Evolutionary conservation across 2,797 vertebrate species (phyloP).

Genomic region (Aulostomus chinensis): DNA sequence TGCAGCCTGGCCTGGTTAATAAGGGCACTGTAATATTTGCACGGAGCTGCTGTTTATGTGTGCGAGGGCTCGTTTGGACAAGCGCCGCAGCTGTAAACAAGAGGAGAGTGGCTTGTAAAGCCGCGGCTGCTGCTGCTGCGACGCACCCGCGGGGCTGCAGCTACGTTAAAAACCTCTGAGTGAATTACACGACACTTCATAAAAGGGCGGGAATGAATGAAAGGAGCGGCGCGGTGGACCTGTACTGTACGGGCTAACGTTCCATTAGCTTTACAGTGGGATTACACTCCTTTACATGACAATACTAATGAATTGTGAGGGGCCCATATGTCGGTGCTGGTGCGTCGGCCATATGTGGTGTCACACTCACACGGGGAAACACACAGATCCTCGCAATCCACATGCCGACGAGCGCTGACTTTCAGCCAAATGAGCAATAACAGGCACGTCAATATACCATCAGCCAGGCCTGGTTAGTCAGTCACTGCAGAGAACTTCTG

Average conservation of each 20-base stretch:
- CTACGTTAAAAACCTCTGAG: constrained; percentile 45
- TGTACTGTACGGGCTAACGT: constrained; percentile 52
- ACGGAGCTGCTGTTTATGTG: constrained; percentile 59
- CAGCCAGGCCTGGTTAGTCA: no score
- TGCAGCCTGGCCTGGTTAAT: constrained; percentile 60
- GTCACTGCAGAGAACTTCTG: no score
- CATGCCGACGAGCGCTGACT: no score
- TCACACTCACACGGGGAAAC: no score
- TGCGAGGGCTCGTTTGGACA: constrained; percentile 45
- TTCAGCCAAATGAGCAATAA: no score
- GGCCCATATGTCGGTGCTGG: constrained; percentile 59
- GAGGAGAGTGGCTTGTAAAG: constrained; percentile 51
- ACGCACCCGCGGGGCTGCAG: constrained; percentile 36
- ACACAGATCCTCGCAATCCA: no score
- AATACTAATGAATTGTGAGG: constrained; percentile 69
- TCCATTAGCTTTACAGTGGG: constrained; percentile 66
- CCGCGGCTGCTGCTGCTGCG: constrained; percentile 5
- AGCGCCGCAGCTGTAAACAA: constrained; percentile 60
- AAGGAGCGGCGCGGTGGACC: constrained; percentile 33
- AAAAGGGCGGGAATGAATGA: constrained; percentile 44
- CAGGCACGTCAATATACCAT: no score
- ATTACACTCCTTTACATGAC: constrained; percentile 66
- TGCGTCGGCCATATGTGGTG: constrained; percentile 64
- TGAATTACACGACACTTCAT: constrained; percentile 62
- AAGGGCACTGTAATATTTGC: constrained; percentile 69